Percentiles rank a stretch among this genome's conserved stretches.
Evolutionary conservation across 2,888 invertebrate species (phyloP).

Genomic region (Hypomecis atomaria): DNA sequence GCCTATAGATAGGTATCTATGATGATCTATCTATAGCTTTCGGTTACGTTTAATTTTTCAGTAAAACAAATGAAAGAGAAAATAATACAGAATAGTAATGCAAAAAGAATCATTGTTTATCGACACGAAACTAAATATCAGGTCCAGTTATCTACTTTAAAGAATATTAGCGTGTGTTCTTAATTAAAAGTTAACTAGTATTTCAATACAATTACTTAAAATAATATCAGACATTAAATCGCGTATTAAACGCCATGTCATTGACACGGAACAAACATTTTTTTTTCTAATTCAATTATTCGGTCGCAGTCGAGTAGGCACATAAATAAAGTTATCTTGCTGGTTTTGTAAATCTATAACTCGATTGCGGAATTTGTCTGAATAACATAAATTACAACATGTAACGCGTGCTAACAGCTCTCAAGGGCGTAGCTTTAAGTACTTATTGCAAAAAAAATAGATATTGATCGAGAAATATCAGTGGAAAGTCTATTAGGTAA

Average conservation of each 20-base stretch:
- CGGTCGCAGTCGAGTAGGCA: slow-evolving; percentile 29
- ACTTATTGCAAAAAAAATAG: slow-evolving; percentile 1
- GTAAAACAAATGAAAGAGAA: no score
- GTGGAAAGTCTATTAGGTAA: neutral
- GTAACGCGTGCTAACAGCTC: slow-evolving; percentile 28
- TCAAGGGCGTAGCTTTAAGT: slow-evolving; percentile 30
- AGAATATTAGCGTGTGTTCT: no score
- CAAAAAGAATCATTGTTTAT: no score
- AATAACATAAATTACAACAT: slow-evolving; percentile 34
- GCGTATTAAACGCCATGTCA: slow-evolving; percentile 23
- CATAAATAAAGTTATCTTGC: slow-evolving; percentile 18
- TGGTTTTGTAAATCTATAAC: slow-evolving; percentile 17
- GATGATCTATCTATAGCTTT: no score
- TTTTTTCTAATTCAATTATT: slow-evolving; percentile 28
- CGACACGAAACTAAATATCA: neutral
- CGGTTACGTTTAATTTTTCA: no score
- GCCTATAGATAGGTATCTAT: no score
- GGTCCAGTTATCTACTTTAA: no score
- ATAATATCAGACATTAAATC: neutral
- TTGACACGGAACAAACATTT: slow-evolving; percentile 36
- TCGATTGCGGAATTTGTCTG: slow-evolving; percentile 33
- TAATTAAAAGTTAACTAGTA: neutral
- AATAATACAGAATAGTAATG: no score
- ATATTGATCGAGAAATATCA: neutral
- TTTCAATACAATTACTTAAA: neutral